Base-by-base conservation (phyloP, 2,113 vertebrate species). In the Peromyscus maniculatus region DNA sequence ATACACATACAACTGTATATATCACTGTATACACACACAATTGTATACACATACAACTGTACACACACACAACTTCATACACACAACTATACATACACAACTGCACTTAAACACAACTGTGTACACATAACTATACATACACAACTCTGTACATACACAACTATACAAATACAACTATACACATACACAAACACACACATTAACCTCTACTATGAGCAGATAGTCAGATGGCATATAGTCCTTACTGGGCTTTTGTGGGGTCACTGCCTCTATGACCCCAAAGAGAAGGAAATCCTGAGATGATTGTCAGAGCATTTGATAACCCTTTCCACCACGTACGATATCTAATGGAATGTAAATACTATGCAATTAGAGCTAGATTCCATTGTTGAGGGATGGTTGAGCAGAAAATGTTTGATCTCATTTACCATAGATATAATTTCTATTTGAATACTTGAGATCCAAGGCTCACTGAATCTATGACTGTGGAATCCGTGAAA, bases 191-290 rank as follows among this genome's bases (percentile, higher is more conserved):
- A 46, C 39, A 77, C 49, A 62, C 33, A 59, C 24, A 72, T 24
- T 78, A 19, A 26, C 39, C 13, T 33, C n/a, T 64, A 33, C 17
- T 62, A 15, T 36, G 33, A 46, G 26, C n/a, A 77, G 11, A 62
- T 3, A 46, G 21, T 55, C 8, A 11, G 16, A 59, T 22, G 87
- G 43, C 8, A 62, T 0, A 21, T 0, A 21, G 6, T n/a, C 55
- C 31, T 19, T 36, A n/a, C 28, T 13, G 3, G 31, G 79, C 7
- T 46, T 91, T 36, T 1, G 9, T 36, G 67, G 46, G 22, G 10
- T 3, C 13, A 24, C 0, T 36, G 26, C 3, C 17, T 59, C 64
- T 55, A 43, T 31, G 62, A 69, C 24, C 64, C 5, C 5, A 5
- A 12, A 9, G 31, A 22, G 13, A 82, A 10, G 21, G 13, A 43